Evolutionary conservation across 2,888 invertebrate genomes (phyloP), one percentile per base, ranked within the genome.

Genomic region (Entomobrya proxima): DNA sequence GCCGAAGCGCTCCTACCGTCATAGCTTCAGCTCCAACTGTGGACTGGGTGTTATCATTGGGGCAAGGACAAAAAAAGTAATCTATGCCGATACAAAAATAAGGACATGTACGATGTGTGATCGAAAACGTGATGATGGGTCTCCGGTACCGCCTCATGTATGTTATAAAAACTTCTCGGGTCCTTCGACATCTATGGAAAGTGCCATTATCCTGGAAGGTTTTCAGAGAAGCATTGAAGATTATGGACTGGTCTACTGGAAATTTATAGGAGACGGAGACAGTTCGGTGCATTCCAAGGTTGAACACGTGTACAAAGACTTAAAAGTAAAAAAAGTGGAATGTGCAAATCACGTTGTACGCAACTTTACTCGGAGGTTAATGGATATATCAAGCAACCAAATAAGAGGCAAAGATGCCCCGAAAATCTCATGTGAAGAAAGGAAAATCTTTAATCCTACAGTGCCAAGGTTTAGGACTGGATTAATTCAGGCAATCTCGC

Each of bases 241-340:
- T 84, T 86, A 89, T 24, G 77, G 85, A 7, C 18, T 88, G 1
- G 55, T 61, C 9, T 88, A 88, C 64, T 69, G 64, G 11, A 79
- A 50, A 58, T 61, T 88, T 27, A 75, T 88, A 0, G n/a, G n/a
- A n/a, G n/a, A n/a, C n/a, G n/a, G n/a, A n/a, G n/a, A n/a, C n/a
- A n/a, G n/a, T n/a, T n/a, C 83, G 21, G 87, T 88, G 0, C 88
- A 84, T n/a, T 64, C 77, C 6, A 78, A 75, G 61, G 86, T 89
- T 15, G 72, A 76, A 15, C 67, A 87, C 18, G 24, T 35, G 32
- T 64, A 79, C 37, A n/a, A n/a, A 6, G 44, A 15, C 18, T 13
- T 27, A 0, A 27, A 24, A 64, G 88, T 89, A 0, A 64, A 81
- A 35, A 89, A 90, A 72, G 44, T 87, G 0, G 89, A 89, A 76